Evolutionary conservation across 2,113 vertebrate genomes (phyloP), one percentile per base, ranked within the genome.

Genomic region (Monopterus albus): DNA sequence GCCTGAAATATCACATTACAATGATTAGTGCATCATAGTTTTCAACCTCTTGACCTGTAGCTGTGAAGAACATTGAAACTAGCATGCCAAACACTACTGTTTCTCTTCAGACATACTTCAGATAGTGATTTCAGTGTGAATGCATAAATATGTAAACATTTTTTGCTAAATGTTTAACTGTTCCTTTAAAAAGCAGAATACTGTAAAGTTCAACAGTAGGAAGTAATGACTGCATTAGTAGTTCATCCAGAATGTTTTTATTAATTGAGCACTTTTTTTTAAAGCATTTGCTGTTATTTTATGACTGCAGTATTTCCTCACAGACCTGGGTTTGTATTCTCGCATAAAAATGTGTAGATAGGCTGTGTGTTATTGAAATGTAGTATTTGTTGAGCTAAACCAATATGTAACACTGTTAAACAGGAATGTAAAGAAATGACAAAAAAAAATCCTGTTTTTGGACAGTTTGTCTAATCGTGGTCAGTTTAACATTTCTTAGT

Each of bases 11-110:
- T 47, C 25, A 49, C 15, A 5, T 23, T 77, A 21, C 12, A 11
- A 20, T 45, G 33, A 43, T 43, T 46, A 7, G 39, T 67, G 51
- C 49, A 59, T 67, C 31, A 35, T 31, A 35, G 46, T 20, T 74
- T 21, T 56, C 51, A 28, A 33, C 20, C 46, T 57, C 0, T 45
- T 47, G 28, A 52, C 29, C 49, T 56, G 9, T 72, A 69, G 46
- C 51, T 61, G 23, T 31, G 6, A 60, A 52, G 23, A 84, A 69
- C 25, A 29, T 14, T 21, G 21, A 56, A 31, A 6, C 8, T 15
- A 59, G 36, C 56, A 70, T 42, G 62, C 39, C 59, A 72, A 81
- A 62, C 40, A 25, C 47, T 64, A 39, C 11, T 29, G n/a, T 43
- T 65, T 12, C 15, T 43, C 26, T 17, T 73, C 18, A 52, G 20